Conservation (phyloP, 1,140 invertebrate genomes). For the Chrysomallon squamiferum region DNA sequence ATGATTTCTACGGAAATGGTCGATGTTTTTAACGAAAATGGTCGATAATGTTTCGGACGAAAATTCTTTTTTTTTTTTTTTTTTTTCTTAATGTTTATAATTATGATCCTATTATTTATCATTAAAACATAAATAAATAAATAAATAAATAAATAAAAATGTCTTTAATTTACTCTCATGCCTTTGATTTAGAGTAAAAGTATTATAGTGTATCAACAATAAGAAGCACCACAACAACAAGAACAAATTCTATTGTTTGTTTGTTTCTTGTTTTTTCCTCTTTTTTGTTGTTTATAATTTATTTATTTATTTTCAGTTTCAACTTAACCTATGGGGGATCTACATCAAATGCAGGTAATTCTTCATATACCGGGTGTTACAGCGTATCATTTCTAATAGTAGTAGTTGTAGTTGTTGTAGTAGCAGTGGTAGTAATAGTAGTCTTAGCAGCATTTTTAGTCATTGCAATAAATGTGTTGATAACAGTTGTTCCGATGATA, state of each 20-base stretch:
- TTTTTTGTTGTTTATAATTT: not conserved
- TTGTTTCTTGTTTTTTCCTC: not conserved
- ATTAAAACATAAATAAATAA: no score
- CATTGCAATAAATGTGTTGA: no score
- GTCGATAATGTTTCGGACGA: no score
- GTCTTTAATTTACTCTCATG: not conserved
- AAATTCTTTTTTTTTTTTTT: no score
- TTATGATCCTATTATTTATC: no score
- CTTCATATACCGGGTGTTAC: no score
- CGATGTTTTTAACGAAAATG: not conserved
- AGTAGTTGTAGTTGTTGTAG: no score
- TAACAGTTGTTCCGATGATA: no score
- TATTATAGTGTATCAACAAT: not conserved
- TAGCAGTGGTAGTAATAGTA: no score
- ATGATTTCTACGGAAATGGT: not conserved
- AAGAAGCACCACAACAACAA: not conserved
- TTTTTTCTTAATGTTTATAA: no score
- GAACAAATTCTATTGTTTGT: not conserved
- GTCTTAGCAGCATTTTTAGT: no score
- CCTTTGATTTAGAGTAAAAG: not conserved
- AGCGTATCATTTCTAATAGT: no score
- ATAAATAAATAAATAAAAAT: not conserved
- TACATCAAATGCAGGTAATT: constrained; percentile 28
- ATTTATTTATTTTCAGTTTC: constrained; percentile 14
- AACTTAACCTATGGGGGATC: constrained; percentile 34